Base-by-base conservation (phyloP, 2,797 vertebrate species). In the Sardinella longiceps region DNA sequence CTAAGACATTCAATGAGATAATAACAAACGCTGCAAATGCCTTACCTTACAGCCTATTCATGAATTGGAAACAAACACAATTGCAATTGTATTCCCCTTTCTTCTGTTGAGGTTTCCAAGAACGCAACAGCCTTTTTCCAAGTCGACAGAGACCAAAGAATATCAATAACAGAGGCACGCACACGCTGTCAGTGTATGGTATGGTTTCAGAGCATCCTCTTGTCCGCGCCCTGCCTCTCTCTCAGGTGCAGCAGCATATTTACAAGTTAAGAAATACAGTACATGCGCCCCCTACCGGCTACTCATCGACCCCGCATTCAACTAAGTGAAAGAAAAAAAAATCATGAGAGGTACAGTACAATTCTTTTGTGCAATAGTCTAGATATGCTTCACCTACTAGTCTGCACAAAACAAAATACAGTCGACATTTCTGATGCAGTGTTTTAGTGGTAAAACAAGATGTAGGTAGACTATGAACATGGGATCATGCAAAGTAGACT, bases 161-260 rank as follows among this genome's bases (percentile, higher is more conserved):
- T 74, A 74, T 74, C 66, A 74, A 74, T 74, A 74, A 74, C 66
- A 37, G 2, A 74, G 66, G 39, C 30, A 74, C 66, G 66, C 66
- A 11, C 66, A 74, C 66, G 66, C 33, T 74, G 33, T 37, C 66
- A 33, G 66, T 37, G 66, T 12, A 74, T 74, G 66, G 30, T 37
- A 37, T 82, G 53, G 81, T 15, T 77, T 50, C 18, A 77, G 28
- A 83, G 25, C 43, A 48, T 70, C 82, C 43, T 12, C 33, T 77
- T 77, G 80, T 39, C 50, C 66, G 50, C 83, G 56, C 50, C 39
- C 23, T 56, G 1, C 18, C 48, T 80, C 70, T 77, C 46, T 77
- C 46, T 37, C 66, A 74, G 30, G 60, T 63, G 60, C 23, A 74
- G 25, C 9, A 63, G 60, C 25, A 30, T 12, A 63, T 25, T 60